Evolutionary conservation across 30 jellyfish, hydroid and myxozoan species (phyloP), one percentile per base, ranked within the genome.

Genomic region (Hydractinia echinata): DNA sequence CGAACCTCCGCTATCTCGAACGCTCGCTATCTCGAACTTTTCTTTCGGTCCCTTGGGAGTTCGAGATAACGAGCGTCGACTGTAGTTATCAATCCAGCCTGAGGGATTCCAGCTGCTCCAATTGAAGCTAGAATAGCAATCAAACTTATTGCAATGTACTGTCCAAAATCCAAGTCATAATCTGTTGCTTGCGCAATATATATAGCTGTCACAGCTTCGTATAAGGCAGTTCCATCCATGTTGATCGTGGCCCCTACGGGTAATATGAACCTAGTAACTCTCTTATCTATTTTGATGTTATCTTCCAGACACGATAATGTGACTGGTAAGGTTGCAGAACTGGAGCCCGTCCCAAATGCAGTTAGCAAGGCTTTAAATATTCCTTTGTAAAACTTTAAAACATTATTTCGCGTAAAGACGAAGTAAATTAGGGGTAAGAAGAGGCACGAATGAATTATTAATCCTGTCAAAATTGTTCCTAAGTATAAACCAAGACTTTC

Each of bases 91-190:
- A 92, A 89, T 14, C 98, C 98, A 61, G 98, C 98, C 54, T 86
- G 96, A 49, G 98, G 98, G 5, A 92, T 92, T 68, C 98, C 98
- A 52, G 98, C 98, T 14, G 98, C 98, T 51, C 98, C 98, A 58
- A 92, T 92, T 53, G 96, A 83, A 72, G 98, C 98, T 39, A 92
- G 78, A 18, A 96, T 92, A 16, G 98, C 89, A 13, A 96, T 92
- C 85, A 92, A 85, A 88, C 98, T 92, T 82, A 92, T 87, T 10
- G 98, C 98, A 15, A 82, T 72, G 79, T 88, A 85, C 51, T 92
- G 95, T 53, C 98, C 98, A 66, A 83, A 72, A 61, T 84, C 74
- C 16, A 92, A 84, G 10, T 85, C 55, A 19, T 51, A 61, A 30
- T 95, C 95, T 3, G 89, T 58, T 8, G 96, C 91, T 64, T 92